A percentile compares a stretch with the other conserved stretches of the same genome.
Evolutionary conservation across 2,113 vertebrate species (phyloP).

Genomic region (Notarius quadriscutis): DNA sequence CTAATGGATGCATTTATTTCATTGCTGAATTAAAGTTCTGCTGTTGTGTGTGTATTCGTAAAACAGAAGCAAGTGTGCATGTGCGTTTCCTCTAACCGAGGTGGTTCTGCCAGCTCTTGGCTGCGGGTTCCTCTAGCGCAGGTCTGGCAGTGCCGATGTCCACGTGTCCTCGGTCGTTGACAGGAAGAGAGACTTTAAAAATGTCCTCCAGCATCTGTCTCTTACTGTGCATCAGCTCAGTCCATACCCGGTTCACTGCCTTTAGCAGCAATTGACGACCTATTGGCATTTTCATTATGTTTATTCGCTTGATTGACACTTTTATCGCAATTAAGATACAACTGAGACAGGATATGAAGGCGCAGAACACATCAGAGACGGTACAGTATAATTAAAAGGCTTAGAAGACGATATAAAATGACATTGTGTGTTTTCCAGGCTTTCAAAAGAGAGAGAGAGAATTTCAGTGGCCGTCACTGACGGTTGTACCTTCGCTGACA

Average conservation of each 20-base stretch:
- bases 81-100: conserved; percentile 76
- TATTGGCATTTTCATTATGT: conserved; percentile 56
- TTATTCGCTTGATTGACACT: background rate
- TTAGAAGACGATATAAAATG: background rate
- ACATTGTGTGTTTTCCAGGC: background rate
- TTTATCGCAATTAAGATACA: background rate
- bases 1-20: background rate
- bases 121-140: conserved; percentile 88
- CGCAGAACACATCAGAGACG: background rate
- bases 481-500: conserved; percentile 83
- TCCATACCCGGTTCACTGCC: conserved; percentile 97
- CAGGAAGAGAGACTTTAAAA: conserved; percentile 91
- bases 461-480: background rate
- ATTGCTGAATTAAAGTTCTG: background rate
- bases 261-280: conserved; percentile 95
- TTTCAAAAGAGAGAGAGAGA: background rate
- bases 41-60: conserved; percentile 1
- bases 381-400: background rate
- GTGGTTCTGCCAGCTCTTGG: conserved; percentile 97
- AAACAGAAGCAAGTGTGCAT: background rate
- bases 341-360: background rate
- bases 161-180: conserved; percentile 93
- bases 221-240: conserved; percentile 95
- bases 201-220: conserved; percentile 92
- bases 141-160: conserved; percentile 85